Evolutionary conservation across 2,888 invertebrate genomes (phyloP).

Genomic region (Lasioglossum malachurum): DNA sequence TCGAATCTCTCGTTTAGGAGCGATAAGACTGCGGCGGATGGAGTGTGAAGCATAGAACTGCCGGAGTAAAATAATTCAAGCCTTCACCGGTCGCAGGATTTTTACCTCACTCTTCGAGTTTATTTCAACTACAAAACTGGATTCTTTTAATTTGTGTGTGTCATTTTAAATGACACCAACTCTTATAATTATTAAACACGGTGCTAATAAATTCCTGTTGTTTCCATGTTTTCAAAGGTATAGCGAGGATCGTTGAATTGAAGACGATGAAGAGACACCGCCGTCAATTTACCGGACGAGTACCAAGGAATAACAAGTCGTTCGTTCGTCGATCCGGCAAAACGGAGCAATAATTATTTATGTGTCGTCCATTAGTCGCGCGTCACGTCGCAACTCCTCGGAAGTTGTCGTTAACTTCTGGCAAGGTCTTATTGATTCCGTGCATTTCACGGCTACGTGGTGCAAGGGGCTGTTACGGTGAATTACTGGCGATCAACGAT

Average conservation of each 20-base stretch:
- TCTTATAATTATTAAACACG: neutral
- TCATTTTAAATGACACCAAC: neutral
- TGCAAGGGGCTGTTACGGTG: neutral
- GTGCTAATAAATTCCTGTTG: neutral
- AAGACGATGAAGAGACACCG: neutral
- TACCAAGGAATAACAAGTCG: neutral
- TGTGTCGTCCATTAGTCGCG: slow-evolving; percentile 21
- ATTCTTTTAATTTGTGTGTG: neutral
- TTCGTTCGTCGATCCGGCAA: neutral
- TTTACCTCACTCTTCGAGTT: neutral
- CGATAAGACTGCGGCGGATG: neutral
- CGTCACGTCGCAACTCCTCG: neutral
- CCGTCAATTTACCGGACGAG: neutral
- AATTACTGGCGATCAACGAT: slow-evolving; percentile 33
- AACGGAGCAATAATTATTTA: slow-evolving; percentile 17
- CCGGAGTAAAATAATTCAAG: neutral
- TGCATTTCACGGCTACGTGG: slow-evolving; percentile 37
- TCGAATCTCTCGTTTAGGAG: neutral
- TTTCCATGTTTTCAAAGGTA: neutral
- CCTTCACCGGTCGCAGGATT: neutral
- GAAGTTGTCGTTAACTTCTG: slow-evolving; percentile 39
- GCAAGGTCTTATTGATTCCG: slow-evolving; percentile 55
- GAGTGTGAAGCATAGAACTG: neutral
- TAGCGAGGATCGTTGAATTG: neutral
- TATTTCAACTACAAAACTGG: neutral